Conservation (phyloP, 2,888 invertebrate species). For the Antheraea yamamai region DNA sequence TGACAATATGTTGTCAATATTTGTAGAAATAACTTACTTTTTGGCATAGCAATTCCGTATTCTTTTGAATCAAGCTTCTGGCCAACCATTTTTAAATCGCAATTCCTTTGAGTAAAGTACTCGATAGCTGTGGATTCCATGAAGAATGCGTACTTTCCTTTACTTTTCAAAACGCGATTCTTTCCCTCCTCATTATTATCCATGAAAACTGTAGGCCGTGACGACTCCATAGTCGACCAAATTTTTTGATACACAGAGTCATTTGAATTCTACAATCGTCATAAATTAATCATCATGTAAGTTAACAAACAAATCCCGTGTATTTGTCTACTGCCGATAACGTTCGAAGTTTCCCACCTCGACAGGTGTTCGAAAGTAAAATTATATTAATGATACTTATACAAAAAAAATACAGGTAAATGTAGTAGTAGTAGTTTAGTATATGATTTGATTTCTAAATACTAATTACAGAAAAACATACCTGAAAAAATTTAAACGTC, state of each 20-base stretch:
- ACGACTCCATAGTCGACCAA: slow-evolving; percentile 93
- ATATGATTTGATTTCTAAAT: not conserved
- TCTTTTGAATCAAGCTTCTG: slow-evolving; percentile 89
- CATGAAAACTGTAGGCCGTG: slow-evolving; percentile 91
- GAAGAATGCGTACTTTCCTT: slow-evolving; percentile 93
- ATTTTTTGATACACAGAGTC: slow-evolving; percentile 93
- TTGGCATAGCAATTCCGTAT: slow-evolving; percentile 93
- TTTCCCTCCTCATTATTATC: slow-evolving; percentile 91
- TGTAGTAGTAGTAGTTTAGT: too few species aligned
- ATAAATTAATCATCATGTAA: slow-evolving; percentile 8
- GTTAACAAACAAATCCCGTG: not conserved
- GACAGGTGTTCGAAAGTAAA: not conserved
- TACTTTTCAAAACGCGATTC: slow-evolving; percentile 87
- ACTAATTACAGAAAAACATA: slow-evolving; percentile 51
- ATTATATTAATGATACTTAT: not conserved
- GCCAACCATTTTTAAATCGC: slow-evolving; percentile 90
- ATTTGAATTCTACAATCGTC: slow-evolving; percentile 85
- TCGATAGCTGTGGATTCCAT: slow-evolving; percentile 98
- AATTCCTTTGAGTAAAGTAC: slow-evolving; percentile 91
- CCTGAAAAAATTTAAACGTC: slow-evolving; percentile 92
- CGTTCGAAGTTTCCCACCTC: not conserved
- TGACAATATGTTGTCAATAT: not conserved
- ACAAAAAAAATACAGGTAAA: too few species aligned
- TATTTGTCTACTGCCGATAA: not conserved
- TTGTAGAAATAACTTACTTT: slow-evolving; percentile 81